These are phyloP conservation scores for Gobio occitaniae DNA, from an alignment of 2,797 vertebrate species.

Conservation along the genomic window DNA sequence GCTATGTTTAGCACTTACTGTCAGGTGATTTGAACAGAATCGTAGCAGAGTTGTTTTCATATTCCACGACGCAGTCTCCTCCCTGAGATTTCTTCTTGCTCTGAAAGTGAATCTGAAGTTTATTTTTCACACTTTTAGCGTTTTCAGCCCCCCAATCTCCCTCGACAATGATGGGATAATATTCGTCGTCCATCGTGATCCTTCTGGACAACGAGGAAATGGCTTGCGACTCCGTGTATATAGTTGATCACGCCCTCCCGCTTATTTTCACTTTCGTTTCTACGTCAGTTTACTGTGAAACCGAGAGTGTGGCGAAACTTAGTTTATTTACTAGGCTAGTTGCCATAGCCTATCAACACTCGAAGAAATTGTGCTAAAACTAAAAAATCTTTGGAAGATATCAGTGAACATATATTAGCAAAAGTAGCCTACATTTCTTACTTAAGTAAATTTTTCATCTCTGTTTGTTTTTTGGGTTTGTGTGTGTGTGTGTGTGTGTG, in stretches of 20 bases:
- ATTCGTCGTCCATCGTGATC: conserved; percentile 57
- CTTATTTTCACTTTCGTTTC: conserved; percentile 56
- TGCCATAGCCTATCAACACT: too few relatives aligned
- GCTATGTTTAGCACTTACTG: conserved; percentile 65
- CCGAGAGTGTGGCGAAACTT: neutral
- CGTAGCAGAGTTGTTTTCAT: conserved; percentile 42
- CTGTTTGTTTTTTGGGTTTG: too few relatives aligned
- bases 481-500: too few relatives aligned
- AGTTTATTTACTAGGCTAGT: too few relatives aligned
- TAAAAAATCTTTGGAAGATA: too few relatives aligned
- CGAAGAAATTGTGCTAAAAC: too few relatives aligned
- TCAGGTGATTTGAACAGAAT: conserved; percentile 66
- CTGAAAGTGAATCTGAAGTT: conserved; percentile 76
- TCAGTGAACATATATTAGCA: too few relatives aligned
- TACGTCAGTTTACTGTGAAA: neutral
- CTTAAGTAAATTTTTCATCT: too few relatives aligned
- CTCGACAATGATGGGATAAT: conserved; percentile 64
- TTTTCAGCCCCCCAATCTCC: conserved; percentile 64
- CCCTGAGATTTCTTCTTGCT: conserved; percentile 74
- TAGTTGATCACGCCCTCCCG: neutral
- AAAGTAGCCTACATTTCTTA: too few relatives aligned
- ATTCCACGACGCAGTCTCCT: conserved; percentile 72
- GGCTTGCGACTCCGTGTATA: neutral
- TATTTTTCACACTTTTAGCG: conserved; percentile 62
- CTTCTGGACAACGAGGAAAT: neutral